These are phyloP conservation scores for Chaenocephalus aceratus DNA, from an alignment of 2,113 vertebrate genomes.

Conservation along the genomic window DNA sequence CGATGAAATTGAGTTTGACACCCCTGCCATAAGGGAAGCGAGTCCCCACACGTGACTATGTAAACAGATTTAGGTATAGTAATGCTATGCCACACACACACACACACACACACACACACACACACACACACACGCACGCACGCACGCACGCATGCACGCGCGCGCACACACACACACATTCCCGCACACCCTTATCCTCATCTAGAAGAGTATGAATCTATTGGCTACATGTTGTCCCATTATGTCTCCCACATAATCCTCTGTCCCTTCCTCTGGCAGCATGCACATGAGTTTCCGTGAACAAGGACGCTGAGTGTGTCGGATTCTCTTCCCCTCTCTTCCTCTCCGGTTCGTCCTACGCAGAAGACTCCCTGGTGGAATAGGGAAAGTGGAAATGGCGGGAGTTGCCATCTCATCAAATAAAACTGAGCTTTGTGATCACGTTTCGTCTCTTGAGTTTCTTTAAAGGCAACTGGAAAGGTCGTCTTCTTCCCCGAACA, in stretches of 20 bases:
- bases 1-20: too few relatives aligned
- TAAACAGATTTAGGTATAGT: too few relatives aligned
- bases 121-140: slow-evolving; percentile 6
- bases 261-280: slow-evolving; percentile 89
- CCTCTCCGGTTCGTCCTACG: slow-evolving; percentile 53
- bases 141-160: slow-evolving; percentile 3
- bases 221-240: slow-evolving; percentile 87
- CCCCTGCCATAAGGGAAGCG: too few relatives aligned
- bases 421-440: slow-evolving; percentile 76
- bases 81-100: too few relatives aligned
- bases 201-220: slow-evolving; percentile 81
- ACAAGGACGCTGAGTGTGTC: slow-evolving; percentile 88
- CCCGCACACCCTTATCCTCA: slow-evolving; percentile 59
- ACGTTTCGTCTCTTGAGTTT: slow-evolving; percentile 57
- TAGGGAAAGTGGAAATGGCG: slow-evolving; percentile 64
- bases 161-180: slow-evolving; percentile 6
- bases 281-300: slow-evolving; percentile 91
- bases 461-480: slow-evolving; percentile 61
- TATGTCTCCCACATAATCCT: slow-evolving; percentile 90
- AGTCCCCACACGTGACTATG: too few relatives aligned
- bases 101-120: neutral
- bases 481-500: slow-evolving; percentile 19
- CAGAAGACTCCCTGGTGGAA: slow-evolving; percentile 76
- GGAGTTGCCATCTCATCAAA: slow-evolving; percentile 68
- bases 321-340: slow-evolving; percentile 67